Conservation (phyloP, 23 tunicate species). For the Oikopleura dioica region DNA sequence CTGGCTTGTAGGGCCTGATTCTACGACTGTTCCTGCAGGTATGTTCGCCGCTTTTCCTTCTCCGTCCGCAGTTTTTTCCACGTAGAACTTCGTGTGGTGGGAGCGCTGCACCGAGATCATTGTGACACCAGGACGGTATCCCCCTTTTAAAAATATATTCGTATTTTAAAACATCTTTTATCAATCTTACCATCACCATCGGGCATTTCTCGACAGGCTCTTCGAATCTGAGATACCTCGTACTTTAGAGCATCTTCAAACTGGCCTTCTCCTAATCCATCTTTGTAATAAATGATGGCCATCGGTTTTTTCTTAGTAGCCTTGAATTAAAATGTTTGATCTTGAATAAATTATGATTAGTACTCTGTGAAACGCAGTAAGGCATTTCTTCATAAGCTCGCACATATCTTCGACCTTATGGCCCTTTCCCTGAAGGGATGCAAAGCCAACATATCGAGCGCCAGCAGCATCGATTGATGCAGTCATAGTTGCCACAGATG, state of each 20-base stretch:
- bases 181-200: too few relatives aligned
- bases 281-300: not conserved
- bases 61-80: not conserved
- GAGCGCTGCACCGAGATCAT: conserved; percentile 1
- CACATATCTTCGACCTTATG: not conserved
- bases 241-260: not conserved
- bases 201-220: not conserved
- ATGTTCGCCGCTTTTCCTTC: not conserved
- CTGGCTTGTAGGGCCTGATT: not conserved
- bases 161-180: too few relatives aligned
- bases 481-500: not conserved
- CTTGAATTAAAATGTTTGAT: too few relatives aligned
- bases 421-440: not conserved
- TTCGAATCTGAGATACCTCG: conserved; percentile 3
- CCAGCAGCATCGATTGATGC: not conserved
- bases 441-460: not conserved
- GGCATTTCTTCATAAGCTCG: not conserved
- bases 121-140: not conserved
- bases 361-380: not conserved
- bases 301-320: not conserved
- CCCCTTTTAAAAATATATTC: too few relatives aligned
- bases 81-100: conserved; percentile 3
- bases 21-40: not conserved
- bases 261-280: conserved; percentile 13
- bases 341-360: too few relatives aligned